Conservation (phyloP, 2,797 vertebrate genomes). For the Pantherophis alleghaniensis region DNA sequence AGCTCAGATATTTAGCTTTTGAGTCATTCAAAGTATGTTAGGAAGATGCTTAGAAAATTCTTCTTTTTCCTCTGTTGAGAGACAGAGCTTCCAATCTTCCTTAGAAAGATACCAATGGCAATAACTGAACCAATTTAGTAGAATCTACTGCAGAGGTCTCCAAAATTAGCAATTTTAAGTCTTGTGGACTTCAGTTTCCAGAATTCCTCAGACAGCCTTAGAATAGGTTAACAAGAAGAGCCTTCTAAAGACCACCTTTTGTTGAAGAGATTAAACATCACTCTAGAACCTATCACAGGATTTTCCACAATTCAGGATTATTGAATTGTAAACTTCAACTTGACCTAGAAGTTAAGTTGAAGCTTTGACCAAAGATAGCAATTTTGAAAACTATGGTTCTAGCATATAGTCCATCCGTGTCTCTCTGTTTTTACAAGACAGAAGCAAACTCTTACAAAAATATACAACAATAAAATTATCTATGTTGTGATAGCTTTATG, state of each 20-base stretch:
- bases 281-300: not conserved
- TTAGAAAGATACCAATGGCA: not conserved
- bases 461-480: slow-evolving; percentile 13
- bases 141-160: not conserved
- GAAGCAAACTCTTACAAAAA: not conserved
- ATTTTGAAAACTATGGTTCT: not conserved
- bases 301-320: not conserved
- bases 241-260: not conserved
- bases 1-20: not conserved
- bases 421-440: not conserved
- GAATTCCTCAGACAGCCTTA: not conserved
- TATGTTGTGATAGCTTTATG: slow-evolving; percentile 12
- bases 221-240: too few species aligned
- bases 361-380: not conserved
- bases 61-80: not conserved
- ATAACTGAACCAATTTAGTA: not conserved
- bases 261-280: not conserved
- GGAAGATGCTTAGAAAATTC: not conserved
- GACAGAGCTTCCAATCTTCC: not conserved
- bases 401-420: not conserved
- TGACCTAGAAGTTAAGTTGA: not conserved
- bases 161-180: not conserved
- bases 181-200: not conserved
- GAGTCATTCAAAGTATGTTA: not conserved
- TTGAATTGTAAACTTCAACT: too few species aligned